A percentile compares a stretch with the other conserved stretches of the same genome.
Conservation (phyloP, 2,797 vertebrate species). For the Eulemur albifrons region DNA sequence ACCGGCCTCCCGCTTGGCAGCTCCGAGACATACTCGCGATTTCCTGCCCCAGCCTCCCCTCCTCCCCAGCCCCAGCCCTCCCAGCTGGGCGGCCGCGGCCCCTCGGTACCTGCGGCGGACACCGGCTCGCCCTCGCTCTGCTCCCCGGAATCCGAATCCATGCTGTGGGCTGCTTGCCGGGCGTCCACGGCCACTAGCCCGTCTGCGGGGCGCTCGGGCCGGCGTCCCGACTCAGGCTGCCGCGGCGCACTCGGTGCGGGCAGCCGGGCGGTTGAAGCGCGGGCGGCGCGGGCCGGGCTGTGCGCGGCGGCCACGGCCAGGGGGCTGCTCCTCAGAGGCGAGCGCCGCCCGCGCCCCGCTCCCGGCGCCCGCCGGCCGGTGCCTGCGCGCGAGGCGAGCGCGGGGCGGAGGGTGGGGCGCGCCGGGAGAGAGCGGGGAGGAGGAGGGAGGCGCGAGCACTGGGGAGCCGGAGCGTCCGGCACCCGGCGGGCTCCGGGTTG, state of each 20-base stretch:
- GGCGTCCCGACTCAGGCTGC: background rate
- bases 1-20: background rate
- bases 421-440: background rate
- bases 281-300: background rate
- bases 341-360: background rate
- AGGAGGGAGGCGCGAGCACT: background rate
- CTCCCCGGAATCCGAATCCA: constrained; percentile 98
- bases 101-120: constrained; percentile 87
- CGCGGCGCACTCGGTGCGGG: background rate
- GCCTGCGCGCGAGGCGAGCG: background rate
- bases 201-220: background rate
- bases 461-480: background rate
- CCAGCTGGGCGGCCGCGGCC: background rate
- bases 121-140: constrained; percentile 94
- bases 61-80: background rate
- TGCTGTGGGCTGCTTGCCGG: constrained; percentile 79
- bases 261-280: background rate
- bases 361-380: background rate
- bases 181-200: background rate
- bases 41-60: background rate
- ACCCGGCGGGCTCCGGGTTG: background rate
- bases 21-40: background rate
- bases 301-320: background rate
- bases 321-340: constrained; percentile 37
- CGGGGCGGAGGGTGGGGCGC: constrained; percentile 26